Evolutionary conservation across 2,113 vertebrate genomes (phyloP), one percentile per base, ranked within the genome.

Genomic region (Galbula dea): DNA sequence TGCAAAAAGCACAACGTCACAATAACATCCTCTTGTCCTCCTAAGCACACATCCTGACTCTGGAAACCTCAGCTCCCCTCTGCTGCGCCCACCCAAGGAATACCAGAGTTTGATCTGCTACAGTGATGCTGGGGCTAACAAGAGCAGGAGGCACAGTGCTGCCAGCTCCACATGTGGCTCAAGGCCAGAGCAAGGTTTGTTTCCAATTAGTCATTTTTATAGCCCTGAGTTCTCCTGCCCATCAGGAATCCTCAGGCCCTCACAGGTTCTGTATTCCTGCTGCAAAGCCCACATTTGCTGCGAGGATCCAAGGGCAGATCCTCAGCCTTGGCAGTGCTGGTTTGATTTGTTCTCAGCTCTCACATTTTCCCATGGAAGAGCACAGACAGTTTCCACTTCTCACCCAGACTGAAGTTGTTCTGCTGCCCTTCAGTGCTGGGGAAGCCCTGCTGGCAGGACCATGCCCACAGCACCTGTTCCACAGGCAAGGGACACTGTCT

Each of bases 311-410:
- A 8, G 48, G 48, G 34, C 36, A 23, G 48, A 21, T 12, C 67
- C 48, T 52, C 2, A 2, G 30, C 69, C 19, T 6, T 2, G 4
- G 30, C 39, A 15, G 39, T 4, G 10, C 34, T 18, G 3, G 4
- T 10, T 39, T 23, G 11, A 10, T 41, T 8, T 17, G 11, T 43
- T 39, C 36, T 10, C 13, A 41, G 11, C 36, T 12, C 20, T 6
- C 14, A 12, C 12, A 4, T 8, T 36, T 12, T 65, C 54, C 58
- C 21, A 18, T 26, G 14, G 27, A 48, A 29, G 49, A 41, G 7
- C 29, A 18, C 19, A 75, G 55, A 22, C 63, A 83, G 78, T 24
- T 58, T 24, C 48, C 54, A 7, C 43, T 65, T 39, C 8, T 45
- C 11, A 34, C 37, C 81, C 27, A 76, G n/a, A 54, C 87, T 72